Base-by-base conservation (phyloP, 2,797 vertebrate genomes). In the Scyliorhinus canicula region DNA sequence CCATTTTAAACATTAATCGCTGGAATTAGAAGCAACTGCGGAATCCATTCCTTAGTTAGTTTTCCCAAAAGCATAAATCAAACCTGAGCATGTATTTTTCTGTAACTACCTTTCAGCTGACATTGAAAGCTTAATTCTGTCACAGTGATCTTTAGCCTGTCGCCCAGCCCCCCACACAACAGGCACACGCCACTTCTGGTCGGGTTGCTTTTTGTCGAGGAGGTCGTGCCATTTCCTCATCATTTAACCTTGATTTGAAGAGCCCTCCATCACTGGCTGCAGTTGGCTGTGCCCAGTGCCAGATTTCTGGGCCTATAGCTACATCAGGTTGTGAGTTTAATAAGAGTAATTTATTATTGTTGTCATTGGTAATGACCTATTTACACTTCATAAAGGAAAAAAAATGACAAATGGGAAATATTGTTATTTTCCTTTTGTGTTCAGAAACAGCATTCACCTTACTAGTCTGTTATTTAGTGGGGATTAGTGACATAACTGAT, bases 311-410 rank as follows among this genome's bases (percentile, higher is more conserved):
- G 95, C 95, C 94, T 50, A 67, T 35, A 95, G 93, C 93, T 40
- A 71, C 77, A 95, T 95, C 79, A 96, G 96, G 95, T 96, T 96
- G 95, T 95, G 93, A 96, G 95, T 96, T 96, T 98, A 98, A 98
- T 98, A 97, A 98, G 97, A 96, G 97, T 97, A 96, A 98, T 98
- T 97, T 97, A 97, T 97, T 97, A 97, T 97, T 97, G 97, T 97
- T 97, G 97, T 98, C 97, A 97, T 96, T 96, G 96, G 95, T 97
- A 97, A 96, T 97, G 97, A 98, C 97, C 97, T 96, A 97, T 97
- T 96, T 97, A 96, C 96, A 97, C 96, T 96, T 96, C 96, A 97
- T 96, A 96, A 97, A 96, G 97, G 97, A 97, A 97, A 97, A 97
- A 97, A 97, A 65, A 26, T 65, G 97, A 96, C 96, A 95, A 95